Evolutionary conservation across 2,113 vertebrate genomes (phyloP).

Genomic region (Podarcis muralis): DNA sequence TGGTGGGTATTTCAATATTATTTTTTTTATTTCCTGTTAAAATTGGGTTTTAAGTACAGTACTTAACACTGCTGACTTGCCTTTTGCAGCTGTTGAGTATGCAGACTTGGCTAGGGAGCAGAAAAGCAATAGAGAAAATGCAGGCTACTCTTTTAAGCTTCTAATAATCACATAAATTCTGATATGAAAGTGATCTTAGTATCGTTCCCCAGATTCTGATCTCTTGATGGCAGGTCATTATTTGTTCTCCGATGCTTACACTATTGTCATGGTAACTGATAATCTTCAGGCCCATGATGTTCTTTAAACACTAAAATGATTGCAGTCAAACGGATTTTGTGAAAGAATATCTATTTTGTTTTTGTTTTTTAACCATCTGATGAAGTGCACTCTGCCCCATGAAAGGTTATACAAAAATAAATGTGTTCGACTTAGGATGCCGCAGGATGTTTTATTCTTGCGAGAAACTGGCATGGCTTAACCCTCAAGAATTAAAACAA

Average conservation of each 20-base stretch:
- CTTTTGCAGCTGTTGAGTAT: not conserved
- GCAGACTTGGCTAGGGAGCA: not conserved
- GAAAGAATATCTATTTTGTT: not conserved
- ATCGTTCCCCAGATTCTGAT: constrained; percentile 3
- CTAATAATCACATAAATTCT: not conserved
- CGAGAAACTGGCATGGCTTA: not conserved
- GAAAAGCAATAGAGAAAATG: not conserved
- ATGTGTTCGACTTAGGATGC: not conserved
- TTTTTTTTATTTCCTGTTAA: not conserved
- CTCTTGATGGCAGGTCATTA: constrained; percentile 28
- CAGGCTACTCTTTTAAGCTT: constrained; percentile 1
- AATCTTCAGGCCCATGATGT: not conserved
- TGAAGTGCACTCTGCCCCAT: not conserved
- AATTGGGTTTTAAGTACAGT: not conserved
- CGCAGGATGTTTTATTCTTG: not conserved
- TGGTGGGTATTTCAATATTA: not conserved
- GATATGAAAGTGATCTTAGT: not conserved
- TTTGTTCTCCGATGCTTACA: constrained; percentile 31
- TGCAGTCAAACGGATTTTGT: not conserved
- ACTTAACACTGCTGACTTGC: not conserved
- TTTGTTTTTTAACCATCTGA: not conserved
- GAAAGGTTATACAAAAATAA: not conserved
- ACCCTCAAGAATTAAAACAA: not conserved
- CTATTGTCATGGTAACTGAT: constrained; percentile 45
- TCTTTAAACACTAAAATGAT: not conserved